Evolutionary conservation across 2,888 invertebrate genomes (phyloP), one percentile per base, ranked within the genome.

Genomic region (Drosophila acutilabella): DNA sequence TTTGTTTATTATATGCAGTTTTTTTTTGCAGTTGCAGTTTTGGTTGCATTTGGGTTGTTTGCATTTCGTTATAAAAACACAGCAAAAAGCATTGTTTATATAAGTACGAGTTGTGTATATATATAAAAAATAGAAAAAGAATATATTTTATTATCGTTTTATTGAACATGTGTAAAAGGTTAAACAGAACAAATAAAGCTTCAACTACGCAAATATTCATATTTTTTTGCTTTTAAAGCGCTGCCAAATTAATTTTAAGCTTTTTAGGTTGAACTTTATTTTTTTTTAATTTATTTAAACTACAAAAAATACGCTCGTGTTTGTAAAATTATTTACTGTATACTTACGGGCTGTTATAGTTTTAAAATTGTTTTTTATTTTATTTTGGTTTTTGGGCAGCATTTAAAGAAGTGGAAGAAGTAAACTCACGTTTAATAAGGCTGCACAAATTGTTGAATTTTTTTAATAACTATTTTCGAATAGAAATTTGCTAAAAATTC

Each of bases 321-420:
- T 48, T 36, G 11, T n/a, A 13, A 30, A 54, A 38, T 36, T 11
- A 44, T 36, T 42, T 42, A 41, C 52, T 50, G 18, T 47, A 71
- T 82, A 82, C 82, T 82, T 87, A 82, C 82, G 71, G 82, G 82
- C 82, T 82, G 50, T 67, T 52, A 18, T 38, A 16, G 13, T 36
- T 2, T 42, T 42, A 26, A 50, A 18, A 57, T 38, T 51, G 56
- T 40, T 51, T 40, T 44, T 36, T 30, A 47, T 16, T 14, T 23
- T 53, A 16, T 67, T 59, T 41, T 10, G 33, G 14, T 60, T 67
- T 44, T 4, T 53, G 50, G 42, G 86, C 86, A 77, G 86, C 81
- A 82, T 70, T 79, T 58, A 45, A 75, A 78, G 51, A 75, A 75
- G 61, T 60, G 40, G 48, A 58, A 65, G 57, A 66, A 65, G 48